Percentiles rank a stretch among this genome's conserved stretches.
phyloP scores from a whole-genome alignment of 2,888 invertebrate genomes.

The Heteromurus nitidus region DNA sequence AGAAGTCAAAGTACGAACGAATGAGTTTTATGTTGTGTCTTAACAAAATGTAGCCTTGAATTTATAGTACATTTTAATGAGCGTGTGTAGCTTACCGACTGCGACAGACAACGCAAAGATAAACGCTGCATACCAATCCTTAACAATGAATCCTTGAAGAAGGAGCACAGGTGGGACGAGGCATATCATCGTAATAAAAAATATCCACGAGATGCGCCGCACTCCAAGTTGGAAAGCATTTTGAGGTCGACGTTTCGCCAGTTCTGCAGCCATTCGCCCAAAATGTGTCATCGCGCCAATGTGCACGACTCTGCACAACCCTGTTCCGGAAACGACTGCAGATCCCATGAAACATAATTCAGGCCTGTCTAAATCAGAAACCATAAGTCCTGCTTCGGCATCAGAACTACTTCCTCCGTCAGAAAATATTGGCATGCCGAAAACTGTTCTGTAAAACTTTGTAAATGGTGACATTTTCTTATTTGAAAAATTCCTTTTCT shows the following conservation, averaged over 20 bases:
- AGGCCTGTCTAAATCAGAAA: conserved; percentile 41
- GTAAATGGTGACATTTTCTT: neutral
- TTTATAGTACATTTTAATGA: no score
- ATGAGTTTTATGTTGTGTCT: no score
- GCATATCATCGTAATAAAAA: conserved; percentile 58
- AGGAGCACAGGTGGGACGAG: conserved; percentile 61
- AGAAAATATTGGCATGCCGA: conserved; percentile 43
- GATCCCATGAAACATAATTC: conserved; percentile 65
- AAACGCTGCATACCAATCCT: conserved; percentile 45
- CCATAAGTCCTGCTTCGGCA: conserved; percentile 4
- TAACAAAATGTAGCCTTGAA: neutral
- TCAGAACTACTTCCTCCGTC: neutral
- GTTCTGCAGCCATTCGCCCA: conserved; percentile 48
- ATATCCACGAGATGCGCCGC: conserved; percentile 64
- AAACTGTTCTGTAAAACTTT: conserved; percentile 19
- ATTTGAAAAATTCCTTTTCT: neutral
- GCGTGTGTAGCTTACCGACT: conserved; percentile 60
- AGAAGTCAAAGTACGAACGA: neutral
- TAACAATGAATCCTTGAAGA: conserved; percentile 47
- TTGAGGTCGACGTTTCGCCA: conserved; percentile 39
- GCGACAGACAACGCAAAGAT: conserved; percentile 61
- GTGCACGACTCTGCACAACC: conserved; percentile 29
- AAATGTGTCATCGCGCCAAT: conserved; percentile 54
- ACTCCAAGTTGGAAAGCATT: conserved; percentile 67
- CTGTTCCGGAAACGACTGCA: conserved; percentile 60